Base-by-base conservation (phyloP, 2,113 vertebrate species). In the Oreochromis niloticus region DNA sequence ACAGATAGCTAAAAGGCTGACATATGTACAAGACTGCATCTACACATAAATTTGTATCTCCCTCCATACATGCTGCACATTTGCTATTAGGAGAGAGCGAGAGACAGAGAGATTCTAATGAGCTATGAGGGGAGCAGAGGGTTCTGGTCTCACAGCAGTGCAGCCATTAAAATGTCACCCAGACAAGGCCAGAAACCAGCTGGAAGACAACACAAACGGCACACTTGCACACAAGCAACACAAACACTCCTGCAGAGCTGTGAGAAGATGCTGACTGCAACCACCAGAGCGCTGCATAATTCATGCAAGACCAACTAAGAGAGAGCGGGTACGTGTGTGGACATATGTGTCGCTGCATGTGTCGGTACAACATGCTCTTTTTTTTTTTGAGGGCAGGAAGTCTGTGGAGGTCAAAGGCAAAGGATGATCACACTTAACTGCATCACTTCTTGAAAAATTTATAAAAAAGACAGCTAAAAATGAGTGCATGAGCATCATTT, bases 131-230 rank as follows among this genome's bases (percentile, higher is more conserved):
- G 85, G 85, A 83, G 90, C 88, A 91, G 80, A 91, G 93, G 88
- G 93, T 84, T 87, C 85, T 93, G 91, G 86, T 91, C 88, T 85
- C 87, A 8, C 88, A 91, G 93, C 86, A 80, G 88, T 90, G 89
- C 89, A 93, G 86, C 92, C 94, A 95, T 93, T 94, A 95, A 93
- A 95, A 93, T 90, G 92, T 94, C 94, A 92, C 91, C 83, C 81
- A 88, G 81, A 94, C 91, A 82, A 91, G 90, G 85, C 90, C 93
- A 55, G 66, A 81, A 86, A 93, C 91, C 90, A 92, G 95, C 92
- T 89, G 91, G 87, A 93, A 91, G 80, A 80, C 88, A 87, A 50
- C 89, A 86, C 85, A 88, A 84, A 79, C 46, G 27, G 83, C 81
- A 16, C 79, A 80, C 43, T 68, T 85, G 66, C 68, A 59, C 55